Percentiles rank a stretch among this genome's conserved stretches.
phyloP scores from a whole-genome alignment of 2,888 invertebrate species.

The Drosophila eohydei region DNA sequence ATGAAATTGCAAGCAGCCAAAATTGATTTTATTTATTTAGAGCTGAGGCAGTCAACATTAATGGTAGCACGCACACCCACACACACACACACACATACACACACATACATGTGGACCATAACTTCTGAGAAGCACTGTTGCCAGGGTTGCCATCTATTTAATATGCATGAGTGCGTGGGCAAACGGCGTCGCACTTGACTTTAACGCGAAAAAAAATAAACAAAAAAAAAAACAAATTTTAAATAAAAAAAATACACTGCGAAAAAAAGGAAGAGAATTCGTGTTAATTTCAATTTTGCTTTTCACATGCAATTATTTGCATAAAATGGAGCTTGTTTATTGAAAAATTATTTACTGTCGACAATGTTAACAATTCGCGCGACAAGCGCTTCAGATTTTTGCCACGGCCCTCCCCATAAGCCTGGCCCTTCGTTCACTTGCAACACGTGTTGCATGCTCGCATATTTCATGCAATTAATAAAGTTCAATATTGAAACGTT shows the following conservation, averaged over 20 bases:
- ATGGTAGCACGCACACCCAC: conserved; percentile 27
- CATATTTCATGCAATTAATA: conserved; percentile 68
- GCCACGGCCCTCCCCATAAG: background rate
- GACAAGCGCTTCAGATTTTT: conserved; percentile 62
- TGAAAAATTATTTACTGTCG: conserved; percentile 73
- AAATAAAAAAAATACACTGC: background rate
- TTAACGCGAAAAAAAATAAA: background rate
- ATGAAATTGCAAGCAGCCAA: conserved; percentile 63
- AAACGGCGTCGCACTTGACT: conserved; percentile 10
- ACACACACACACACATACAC: conserved; percentile 23
- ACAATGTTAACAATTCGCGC: conserved; percentile 74
- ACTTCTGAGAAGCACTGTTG: conserved; percentile 36
- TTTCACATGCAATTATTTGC: conserved; percentile 44
- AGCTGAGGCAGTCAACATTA: conserved; percentile 59
- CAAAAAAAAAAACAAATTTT: background rate
- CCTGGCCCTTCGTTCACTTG: background rate
- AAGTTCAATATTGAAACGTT: conserved; percentile 70
- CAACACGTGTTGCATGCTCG: conserved; percentile 58
- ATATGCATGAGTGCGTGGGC: conserved; percentile 61
- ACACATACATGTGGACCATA: conserved; percentile 19
- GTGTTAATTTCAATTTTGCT: conserved; percentile 13
- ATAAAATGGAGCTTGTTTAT: conserved; percentile 60
- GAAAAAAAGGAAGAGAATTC: background rate
- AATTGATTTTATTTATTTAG: conserved; percentile 79
- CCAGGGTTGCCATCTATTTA: conserved; percentile 54